Percentiles rank a stretch among this genome's conserved stretches.
Conservation (phyloP, 2,797 vertebrate species). For the Aselliscus stoliczkanus region DNA sequence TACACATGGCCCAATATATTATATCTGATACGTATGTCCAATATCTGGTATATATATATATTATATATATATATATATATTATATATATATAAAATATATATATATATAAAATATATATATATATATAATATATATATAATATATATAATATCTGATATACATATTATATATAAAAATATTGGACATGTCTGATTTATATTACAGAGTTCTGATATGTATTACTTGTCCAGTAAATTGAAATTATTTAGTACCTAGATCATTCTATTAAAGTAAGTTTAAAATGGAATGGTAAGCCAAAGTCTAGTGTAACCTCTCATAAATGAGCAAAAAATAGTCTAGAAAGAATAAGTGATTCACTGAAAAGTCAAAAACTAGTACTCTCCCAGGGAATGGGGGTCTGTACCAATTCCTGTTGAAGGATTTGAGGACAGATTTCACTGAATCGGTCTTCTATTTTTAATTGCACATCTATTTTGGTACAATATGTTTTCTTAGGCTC, state of each 20-base stretch:
- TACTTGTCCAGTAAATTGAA: neutral
- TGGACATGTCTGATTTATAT: neutral
- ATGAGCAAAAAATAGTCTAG: conserved; percentile 63
- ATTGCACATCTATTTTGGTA: neutral
- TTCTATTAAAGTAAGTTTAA: conserved; percentile 14
- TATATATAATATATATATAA: neutral
- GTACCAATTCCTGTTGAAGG: neutral
- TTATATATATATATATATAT: too few species aligned
- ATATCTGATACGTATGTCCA: neutral
- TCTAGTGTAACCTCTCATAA: conserved; percentile 8
- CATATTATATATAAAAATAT: neutral
- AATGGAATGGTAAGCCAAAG: neutral
- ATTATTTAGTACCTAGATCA: neutral
- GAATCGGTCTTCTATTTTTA: neutral
- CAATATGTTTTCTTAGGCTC: neutral
- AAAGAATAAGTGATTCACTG: neutral
- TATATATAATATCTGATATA: too few species aligned
- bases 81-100: neutral
- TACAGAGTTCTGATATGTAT: neutral
- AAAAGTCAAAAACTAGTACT: neutral
- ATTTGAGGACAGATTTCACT: neutral
- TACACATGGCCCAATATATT: neutral
- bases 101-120: neutral
- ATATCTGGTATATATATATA: neutral
- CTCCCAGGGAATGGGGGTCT: neutral